These are phyloP conservation scores for Melanerpes aurifrons DNA, from an alignment of 2,113 vertebrate species.

Conservation along the genomic window DNA sequence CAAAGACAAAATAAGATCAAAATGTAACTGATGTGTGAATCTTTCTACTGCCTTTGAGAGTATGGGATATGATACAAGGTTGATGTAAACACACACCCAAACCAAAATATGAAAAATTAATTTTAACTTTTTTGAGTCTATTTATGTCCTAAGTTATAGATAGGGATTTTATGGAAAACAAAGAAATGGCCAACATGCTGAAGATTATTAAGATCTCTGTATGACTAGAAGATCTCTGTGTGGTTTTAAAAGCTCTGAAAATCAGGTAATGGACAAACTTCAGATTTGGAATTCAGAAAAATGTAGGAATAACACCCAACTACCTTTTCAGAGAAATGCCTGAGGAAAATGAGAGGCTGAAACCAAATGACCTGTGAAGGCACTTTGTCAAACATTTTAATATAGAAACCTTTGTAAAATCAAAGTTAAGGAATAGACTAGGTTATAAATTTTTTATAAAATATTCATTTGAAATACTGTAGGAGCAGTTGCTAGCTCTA, in stretches of 20 bases:
- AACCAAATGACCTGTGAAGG: conserved; percentile 42
- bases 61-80: neutral
- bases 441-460: conserved; percentile 58
- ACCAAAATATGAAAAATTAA: neutral
- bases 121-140: neutral
- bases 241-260: neutral
- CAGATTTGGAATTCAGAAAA: neutral
- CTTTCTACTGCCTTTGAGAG: neutral
- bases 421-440: conserved; percentile 13
- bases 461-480: conserved; percentile 32
- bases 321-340: neutral
- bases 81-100: neutral
- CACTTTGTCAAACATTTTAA: conserved; percentile 22
- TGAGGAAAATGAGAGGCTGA: neutral
- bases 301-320: neutral
- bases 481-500: conserved; percentile 31
- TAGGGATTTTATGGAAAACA: neutral
- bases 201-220: neutral
- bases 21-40: neutral
- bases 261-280: neutral
- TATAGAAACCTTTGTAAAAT: conserved; percentile 44
- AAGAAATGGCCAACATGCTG: neutral
- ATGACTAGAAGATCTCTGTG: neutral
- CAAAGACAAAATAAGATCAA: neutral
- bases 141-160: neutral